phyloP scores from a whole-genome alignment of 2,113 vertebrate genomes.

The Sapayoa aenigma region DNA sequence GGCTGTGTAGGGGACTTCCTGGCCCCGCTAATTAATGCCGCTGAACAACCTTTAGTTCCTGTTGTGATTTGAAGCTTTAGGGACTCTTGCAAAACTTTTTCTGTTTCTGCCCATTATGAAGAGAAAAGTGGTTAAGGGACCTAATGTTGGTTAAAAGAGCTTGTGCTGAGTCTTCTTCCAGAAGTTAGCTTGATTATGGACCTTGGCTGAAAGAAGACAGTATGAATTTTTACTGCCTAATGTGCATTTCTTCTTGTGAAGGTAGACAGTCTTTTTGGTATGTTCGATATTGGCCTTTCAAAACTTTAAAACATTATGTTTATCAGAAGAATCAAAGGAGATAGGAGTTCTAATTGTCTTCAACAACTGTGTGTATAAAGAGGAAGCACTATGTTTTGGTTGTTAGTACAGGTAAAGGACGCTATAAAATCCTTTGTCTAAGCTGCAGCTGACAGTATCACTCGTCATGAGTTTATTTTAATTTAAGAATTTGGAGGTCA shows the following conservation, averaged over 20 bases:
- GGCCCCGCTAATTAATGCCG: not conserved
- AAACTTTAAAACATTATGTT: not conserved
- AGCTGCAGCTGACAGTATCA: not conserved
- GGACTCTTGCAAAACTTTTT: not conserved
- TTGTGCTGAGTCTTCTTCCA: not conserved
- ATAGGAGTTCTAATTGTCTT: not conserved
- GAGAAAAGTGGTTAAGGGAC: not conserved
- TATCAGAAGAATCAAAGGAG: not conserved
- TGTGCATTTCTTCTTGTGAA: not conserved
- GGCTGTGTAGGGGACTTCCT: not conserved
- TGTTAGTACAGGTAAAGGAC: not conserved
- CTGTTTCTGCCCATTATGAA: not conserved
- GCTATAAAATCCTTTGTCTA: not conserved
- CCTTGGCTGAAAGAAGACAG: not conserved
- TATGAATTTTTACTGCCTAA: not conserved
- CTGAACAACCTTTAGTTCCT: not conserved
- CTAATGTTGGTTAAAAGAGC: not conserved
- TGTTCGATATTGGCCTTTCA: not conserved
- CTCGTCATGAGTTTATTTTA: not conserved
- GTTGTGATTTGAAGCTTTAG: not conserved
- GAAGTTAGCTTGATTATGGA: not conserved
- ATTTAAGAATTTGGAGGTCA: not conserved
- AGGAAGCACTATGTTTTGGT: not conserved
- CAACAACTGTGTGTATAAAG: not conserved
- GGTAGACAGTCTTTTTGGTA: not conserved